Evolutionary conservation across 2,797 vertebrate genomes (phyloP).

Genomic region (Spinibarbus caldwelli): DNA sequence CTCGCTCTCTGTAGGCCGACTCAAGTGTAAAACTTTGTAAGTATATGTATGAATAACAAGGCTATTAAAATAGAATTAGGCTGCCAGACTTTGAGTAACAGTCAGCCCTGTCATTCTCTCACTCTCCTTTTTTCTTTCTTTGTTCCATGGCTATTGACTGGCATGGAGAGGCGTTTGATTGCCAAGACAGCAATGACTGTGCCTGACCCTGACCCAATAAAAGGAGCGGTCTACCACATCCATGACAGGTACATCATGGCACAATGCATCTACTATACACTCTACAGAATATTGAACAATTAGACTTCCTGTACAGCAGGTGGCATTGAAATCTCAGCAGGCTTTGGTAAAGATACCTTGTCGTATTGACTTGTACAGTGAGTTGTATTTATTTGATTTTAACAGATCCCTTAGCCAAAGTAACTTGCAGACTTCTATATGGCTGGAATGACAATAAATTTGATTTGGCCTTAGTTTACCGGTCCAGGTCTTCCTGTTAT

Average conservation of each 20-base stretch:
- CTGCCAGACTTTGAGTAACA: constrained; percentile 34
- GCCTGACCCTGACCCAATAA: constrained; percentile 78
- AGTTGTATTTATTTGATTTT: background rate
- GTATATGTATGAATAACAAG: constrained; percentile 44
- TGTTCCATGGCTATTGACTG: constrained; percentile 75
- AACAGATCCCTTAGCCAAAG: background rate
- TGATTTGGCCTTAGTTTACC: background rate
- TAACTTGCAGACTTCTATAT: background rate
- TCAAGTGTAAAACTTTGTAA: constrained; percentile 14
- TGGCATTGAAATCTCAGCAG: constrained; percentile 18
- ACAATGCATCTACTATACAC: background rate
- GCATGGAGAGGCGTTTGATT: constrained; percentile 81
- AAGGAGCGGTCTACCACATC: constrained; percentile 77
- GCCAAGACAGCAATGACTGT: constrained; percentile 77
- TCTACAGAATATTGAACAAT: background rate
- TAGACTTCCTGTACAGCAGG: background rate
- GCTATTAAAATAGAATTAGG: constrained; percentile 44
- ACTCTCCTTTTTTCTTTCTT: constrained; percentile 62
- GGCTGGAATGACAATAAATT: background rate
- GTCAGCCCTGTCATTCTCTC: constrained; percentile 15
- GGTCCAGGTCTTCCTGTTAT: background rate
- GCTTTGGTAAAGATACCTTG: background rate
- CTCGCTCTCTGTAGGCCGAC: constrained; percentile 23
- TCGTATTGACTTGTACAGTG: background rate
- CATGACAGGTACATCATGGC: constrained; percentile 76